Conservation (phyloP, 2,113 vertebrate genomes). For the Hiodon alosoides region DNA sequence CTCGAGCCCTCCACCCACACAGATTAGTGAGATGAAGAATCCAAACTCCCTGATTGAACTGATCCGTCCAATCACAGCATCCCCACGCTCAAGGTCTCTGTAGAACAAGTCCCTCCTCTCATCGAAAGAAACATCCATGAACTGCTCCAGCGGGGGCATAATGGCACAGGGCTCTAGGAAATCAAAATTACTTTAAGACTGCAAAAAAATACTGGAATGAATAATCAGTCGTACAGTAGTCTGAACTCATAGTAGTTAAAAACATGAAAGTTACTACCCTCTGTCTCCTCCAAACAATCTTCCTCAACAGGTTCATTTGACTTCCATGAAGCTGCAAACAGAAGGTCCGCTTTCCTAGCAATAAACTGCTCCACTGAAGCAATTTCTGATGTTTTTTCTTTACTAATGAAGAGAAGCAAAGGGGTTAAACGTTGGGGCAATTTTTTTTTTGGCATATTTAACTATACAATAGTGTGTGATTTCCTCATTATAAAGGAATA, state of each 20-base stretch:
- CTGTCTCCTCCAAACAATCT: constrained; percentile 66
- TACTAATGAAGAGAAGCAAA: constrained; percentile 44
- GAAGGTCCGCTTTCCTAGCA: constrained; percentile 87
- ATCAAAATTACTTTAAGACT: not conserved
- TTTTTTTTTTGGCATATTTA: not conserved
- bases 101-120: constrained; percentile 82
- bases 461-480: not conserved
- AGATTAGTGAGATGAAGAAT: constrained; percentile 90
- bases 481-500: too few species aligned
- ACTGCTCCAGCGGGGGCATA: constrained; percentile 89
- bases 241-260: not conserved
- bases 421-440: not conserved
- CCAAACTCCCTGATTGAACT: constrained; percentile 91
- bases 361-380: constrained; percentile 86
- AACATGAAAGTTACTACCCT: constrained; percentile 59
- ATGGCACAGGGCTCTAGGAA: constrained; percentile 77
- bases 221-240: not conserved
- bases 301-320: constrained; percentile 53
- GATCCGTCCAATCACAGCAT: constrained; percentile 84
- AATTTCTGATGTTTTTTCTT: constrained; percentile 56
- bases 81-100: constrained; percentile 83
- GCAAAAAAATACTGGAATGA: not conserved
- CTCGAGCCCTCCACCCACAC: constrained; percentile 72
- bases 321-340: constrained; percentile 84
- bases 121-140: constrained; percentile 82